Evolutionary conservation across 1,140 invertebrate genomes (phyloP).

Genomic region (Anthonomus grandis): DNA sequence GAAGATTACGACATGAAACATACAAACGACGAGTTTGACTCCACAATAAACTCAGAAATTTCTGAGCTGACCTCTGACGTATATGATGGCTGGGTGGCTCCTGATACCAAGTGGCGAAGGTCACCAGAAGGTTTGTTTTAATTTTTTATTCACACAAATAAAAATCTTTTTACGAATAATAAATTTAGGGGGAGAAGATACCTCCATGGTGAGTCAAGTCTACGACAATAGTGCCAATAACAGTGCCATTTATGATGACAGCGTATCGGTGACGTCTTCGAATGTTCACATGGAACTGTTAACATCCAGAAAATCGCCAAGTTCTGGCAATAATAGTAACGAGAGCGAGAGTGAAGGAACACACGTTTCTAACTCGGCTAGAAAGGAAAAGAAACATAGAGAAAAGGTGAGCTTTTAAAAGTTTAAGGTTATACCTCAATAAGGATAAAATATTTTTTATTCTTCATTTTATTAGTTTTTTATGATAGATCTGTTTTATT

Average conservation of each 20-base stretch:
- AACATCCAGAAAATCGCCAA: conserved; percentile 50
- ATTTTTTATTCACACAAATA: no score
- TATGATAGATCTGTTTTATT: no score
- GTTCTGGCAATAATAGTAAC: conserved; percentile 50
- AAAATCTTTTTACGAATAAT: no score
- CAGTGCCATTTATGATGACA: conserved; percentile 52
- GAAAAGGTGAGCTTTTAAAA: conserved; percentile 50
- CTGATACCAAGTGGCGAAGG: conserved; percentile 57
- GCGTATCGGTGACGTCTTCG: conserved; percentile 54
- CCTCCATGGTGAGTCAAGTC: conserved; percentile 50
- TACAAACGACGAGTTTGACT: conserved; percentile 52
- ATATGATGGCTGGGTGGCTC: conserved; percentile 56
- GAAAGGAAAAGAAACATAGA: conserved; percentile 57
- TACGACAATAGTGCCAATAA: conserved; percentile 52
- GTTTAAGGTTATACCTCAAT: neutral
- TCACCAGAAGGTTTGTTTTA: conserved; percentile 56
- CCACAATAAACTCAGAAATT: conserved; percentile 49
- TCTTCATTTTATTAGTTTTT: conserved; percentile 4
- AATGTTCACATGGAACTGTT: conserved; percentile 56
- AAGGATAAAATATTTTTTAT: neutral
- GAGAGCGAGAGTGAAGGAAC: conserved; percentile 47
- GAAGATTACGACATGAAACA: conserved; percentile 45
- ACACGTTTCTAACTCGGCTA: conserved; percentile 40
- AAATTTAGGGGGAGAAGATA: conserved; percentile 55
- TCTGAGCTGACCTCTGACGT: conserved; percentile 54